A percentile compares a stretch with the other conserved stretches of the same genome.
Evolutionary conservation across 1,140 invertebrate genomes (phyloP).

Genomic region (Geopemphigus sp.): DNA sequence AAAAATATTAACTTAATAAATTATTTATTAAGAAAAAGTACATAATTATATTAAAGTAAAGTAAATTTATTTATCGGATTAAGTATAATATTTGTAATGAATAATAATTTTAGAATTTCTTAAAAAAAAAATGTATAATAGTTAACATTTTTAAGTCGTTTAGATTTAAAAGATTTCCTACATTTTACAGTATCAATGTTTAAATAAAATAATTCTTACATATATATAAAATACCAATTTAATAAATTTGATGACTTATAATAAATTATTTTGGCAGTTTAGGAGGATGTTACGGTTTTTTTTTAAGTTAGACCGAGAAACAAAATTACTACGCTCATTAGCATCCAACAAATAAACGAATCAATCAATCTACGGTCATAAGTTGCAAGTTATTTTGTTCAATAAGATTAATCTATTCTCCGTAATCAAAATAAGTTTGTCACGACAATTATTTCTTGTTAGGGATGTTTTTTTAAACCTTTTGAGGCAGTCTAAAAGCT

Average conservation of each 20-base stretch:
- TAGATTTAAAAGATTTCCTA: slow-evolving; percentile 5
- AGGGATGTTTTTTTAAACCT: slow-evolving; percentile 21
- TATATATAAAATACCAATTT: not conserved
- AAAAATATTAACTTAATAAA: too few species aligned
- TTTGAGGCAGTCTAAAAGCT: slow-evolving; percentile 30
- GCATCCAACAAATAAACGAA: slow-evolving; percentile 22
- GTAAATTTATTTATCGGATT: not conserved
- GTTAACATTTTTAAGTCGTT: not conserved
- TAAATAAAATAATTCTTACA: not conserved
- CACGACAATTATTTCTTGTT: slow-evolving; percentile 34
- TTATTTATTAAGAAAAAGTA: too few species aligned
- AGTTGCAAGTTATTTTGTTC: not conserved
- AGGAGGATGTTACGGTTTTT: not conserved
- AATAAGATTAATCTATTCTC: not conserved
- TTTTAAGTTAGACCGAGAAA: not conserved
- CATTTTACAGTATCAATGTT: slow-evolving; percentile 2
- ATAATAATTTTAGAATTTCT: too few species aligned
- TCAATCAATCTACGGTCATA: slow-evolving; percentile 10
- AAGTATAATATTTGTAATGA: not conserved
- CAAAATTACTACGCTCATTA: slow-evolving; percentile 1
- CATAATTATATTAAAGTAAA: not conserved
- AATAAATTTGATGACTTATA: not conserved
- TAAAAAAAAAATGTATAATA: too few species aligned
- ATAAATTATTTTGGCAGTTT: not conserved
- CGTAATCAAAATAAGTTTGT: slow-evolving; percentile 35